A percentile compares a stretch with the other conserved stretches of the same genome.
These are phyloP conservation scores for Astyanax mexicanus DNA, from an alignment of 2,797 vertebrate genomes.

Conservation along the genomic window DNA sequence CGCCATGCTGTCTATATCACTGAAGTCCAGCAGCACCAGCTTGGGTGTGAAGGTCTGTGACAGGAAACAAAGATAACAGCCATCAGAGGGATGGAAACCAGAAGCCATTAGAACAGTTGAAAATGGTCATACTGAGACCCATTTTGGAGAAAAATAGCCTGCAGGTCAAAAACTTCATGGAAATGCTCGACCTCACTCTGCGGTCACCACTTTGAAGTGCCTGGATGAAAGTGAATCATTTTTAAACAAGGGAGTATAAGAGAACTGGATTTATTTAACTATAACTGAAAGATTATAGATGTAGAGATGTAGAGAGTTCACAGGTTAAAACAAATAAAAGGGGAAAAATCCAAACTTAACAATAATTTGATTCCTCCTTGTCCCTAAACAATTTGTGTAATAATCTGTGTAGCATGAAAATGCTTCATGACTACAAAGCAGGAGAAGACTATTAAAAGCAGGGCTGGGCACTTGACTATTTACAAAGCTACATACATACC, in stretches of 20 bases:
- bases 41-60: conserved; percentile 86
- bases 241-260: neutral
- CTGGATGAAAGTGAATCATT: neutral
- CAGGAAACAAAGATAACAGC: conserved; percentile 41
- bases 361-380: too few relatives aligned
- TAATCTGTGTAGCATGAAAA: too few relatives aligned
- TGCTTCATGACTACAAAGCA: too few relatives aligned
- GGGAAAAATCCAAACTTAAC: too few relatives aligned
- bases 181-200: neutral
- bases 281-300: too few relatives aligned
- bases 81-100: conserved; percentile 38
- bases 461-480: too few relatives aligned
- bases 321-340: too few relatives aligned
- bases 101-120: conserved; percentile 22
- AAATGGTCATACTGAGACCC: conserved; percentile 17
- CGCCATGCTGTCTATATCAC: conserved; percentile 86
- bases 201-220: neutral
- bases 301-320: too few relatives aligned
- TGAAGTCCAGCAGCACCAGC: conserved; percentile 91
- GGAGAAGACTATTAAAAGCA: too few relatives aligned
- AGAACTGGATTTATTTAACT: too few relatives aligned
- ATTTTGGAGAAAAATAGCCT: conserved; percentile 4
- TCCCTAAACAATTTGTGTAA: too few relatives aligned
- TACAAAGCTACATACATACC: too few relatives aligned
- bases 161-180: neutral